A percentile compares a stretch with the other conserved stretches of the same genome.
Evolutionary conservation across 2,888 invertebrate species (phyloP).

Genomic region (Leptogaster cylindrica): DNA sequence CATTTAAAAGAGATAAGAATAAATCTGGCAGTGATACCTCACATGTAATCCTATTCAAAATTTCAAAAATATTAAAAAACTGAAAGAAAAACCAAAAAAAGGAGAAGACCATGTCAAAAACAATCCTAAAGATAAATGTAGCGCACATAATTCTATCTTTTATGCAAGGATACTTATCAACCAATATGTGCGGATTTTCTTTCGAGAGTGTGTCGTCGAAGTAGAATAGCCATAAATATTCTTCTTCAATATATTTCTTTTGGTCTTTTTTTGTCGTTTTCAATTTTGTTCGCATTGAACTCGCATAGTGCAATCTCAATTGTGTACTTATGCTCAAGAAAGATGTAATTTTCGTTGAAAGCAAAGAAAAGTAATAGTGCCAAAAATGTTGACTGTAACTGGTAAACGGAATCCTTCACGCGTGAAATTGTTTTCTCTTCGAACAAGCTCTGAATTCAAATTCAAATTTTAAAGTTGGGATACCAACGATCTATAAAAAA

Average conservation of each 20-base stretch:
- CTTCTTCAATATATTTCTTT: no score
- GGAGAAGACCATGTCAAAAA: slow-evolving; percentile 36
- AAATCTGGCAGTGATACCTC: no score
- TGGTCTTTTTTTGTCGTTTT: not conserved
- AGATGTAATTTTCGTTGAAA: slow-evolving; percentile 21
- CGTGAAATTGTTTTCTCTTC: slow-evolving; percentile 23
- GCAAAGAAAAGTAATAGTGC: slow-evolving; percentile 1
- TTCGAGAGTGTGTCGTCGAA: slow-evolving; percentile 1
- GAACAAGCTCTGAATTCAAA: slow-evolving; percentile 14
- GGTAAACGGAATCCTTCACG: not conserved
- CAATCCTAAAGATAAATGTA: slow-evolving; percentile 37
- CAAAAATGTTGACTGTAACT: slow-evolving; percentile 3
- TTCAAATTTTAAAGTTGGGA: not conserved
- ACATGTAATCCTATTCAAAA: no score
- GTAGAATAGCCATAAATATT: not conserved
- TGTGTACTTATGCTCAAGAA: slow-evolving; percentile 19
- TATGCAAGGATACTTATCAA: not conserved
- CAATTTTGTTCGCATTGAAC: slow-evolving; percentile 5
- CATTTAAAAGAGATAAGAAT: no score
- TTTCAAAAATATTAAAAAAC: no score
- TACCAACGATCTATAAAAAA: not conserved
- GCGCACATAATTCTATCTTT: slow-evolving; percentile 17
- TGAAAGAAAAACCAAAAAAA: no score
- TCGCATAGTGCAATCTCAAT: not conserved
- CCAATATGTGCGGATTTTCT: slow-evolving; percentile 2